Conservation (phyloP, 2,113 vertebrate genomes). For the Chaetura pelagica region DNA sequence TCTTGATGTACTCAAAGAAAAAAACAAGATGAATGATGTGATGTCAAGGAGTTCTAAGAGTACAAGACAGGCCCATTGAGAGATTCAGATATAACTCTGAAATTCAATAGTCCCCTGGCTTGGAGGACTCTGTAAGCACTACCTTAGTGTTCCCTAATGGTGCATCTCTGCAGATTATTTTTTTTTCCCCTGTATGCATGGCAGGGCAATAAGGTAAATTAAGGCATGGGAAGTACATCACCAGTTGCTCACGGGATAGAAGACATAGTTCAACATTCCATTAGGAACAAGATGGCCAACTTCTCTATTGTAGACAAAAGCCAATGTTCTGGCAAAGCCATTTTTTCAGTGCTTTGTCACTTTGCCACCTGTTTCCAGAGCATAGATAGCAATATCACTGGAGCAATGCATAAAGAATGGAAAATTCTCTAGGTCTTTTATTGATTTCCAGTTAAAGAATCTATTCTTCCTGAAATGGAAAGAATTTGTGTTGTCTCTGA, state of each 20-base stretch:
- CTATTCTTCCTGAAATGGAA: background rate
- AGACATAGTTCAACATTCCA: background rate
- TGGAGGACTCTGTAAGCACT: background rate
- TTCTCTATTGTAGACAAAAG: background rate
- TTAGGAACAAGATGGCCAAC: background rate
- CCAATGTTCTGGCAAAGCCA: background rate
- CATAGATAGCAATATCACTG: background rate
- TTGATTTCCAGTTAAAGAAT: background rate
- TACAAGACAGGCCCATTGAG: background rate
- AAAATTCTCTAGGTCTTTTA: background rate
- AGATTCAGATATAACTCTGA: background rate
- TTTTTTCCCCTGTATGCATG: background rate
- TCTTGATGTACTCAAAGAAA: accelerated
- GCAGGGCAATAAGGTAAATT: background rate
- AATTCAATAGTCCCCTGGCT: background rate
- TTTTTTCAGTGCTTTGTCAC: background rate
- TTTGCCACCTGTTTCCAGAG: background rate
- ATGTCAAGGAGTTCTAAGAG: background rate
- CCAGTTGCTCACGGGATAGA: background rate
- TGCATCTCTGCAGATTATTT: background rate
- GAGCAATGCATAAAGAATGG: background rate
- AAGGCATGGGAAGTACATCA: background rate
- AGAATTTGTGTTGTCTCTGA: background rate
- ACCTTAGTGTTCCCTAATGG: background rate
- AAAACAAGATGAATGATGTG: background rate